These are phyloP conservation scores for Scelioninae gen. 2 DNA, from an alignment of 2,888 invertebrate genomes.

Conservation along the genomic window DNA sequence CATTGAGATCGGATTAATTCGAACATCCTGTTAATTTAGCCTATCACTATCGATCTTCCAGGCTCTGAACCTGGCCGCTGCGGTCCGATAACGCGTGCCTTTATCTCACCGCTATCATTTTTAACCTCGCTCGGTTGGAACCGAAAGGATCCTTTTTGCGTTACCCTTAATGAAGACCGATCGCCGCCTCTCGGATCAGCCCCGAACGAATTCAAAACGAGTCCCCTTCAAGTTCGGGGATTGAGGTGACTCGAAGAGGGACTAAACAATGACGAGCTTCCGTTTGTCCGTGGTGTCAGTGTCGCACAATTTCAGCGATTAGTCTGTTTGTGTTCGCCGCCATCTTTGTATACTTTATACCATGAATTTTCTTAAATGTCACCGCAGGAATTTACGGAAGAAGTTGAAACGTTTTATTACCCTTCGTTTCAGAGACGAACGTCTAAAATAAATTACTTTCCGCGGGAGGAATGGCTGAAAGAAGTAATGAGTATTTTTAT, in stretches of 20 bases:
- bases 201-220: constrained; percentile 29
- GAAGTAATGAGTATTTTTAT: not conserved
- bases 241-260: constrained; percentile 2
- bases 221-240: constrained; percentile 14
- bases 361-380: too few species aligned
- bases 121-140: too few species aligned
- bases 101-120: too few species aligned
- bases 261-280: constrained; percentile 18
- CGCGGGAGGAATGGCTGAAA: not conserved
- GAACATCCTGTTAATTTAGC: constrained; percentile 67
- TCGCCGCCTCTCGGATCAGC: constrained; percentile 31
- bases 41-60: constrained; percentile 61
- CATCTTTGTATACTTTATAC: too few species aligned
- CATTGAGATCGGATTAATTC: constrained; percentile 68
- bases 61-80: not conserved
- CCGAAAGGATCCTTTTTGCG: too few species aligned
- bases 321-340: constrained; percentile 7
- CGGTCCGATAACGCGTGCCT: constrained; percentile 41
- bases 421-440: not conserved
- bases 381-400: too few species aligned
- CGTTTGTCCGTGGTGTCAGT: constrained; percentile 17
- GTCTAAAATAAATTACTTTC: constrained; percentile 4
- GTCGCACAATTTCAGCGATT: constrained; percentile 14
- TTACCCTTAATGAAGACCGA: constrained; percentile 55
- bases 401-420: constrained; percentile 9